Base-by-base conservation (phyloP, 2,113 vertebrate genomes). In the Fulica atra region DNA sequence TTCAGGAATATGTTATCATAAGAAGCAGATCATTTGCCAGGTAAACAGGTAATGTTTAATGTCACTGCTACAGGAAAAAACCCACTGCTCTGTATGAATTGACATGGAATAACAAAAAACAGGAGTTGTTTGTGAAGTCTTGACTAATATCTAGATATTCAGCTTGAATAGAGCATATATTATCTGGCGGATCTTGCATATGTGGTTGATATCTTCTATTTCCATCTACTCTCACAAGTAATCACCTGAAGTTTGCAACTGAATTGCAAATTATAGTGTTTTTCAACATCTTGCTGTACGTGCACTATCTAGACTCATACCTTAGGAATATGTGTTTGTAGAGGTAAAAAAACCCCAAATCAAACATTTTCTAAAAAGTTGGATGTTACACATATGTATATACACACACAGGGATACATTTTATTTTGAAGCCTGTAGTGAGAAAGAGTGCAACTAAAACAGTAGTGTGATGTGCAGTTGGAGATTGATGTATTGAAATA, bases 391-490 rank as follows among this genome's bases (percentile, higher is more conserved):
- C 7, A 16, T 40, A 7, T 16, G 8, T 15, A 14, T 57, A 28
- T 81, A 87, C 79, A 48, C 68, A 56, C 5, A 13, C 7, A 46
- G 11, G 11, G 16, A 48, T 4, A 33, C 1, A 21, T 38, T 71
- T 70, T 31, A 10, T 57, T 88, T 81, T 73, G 59, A 84, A 82
- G 66, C 5, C 16, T 61, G 2, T 57, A 16, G 18, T 46, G 31
- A 53, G 57, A 65, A 76, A 36, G 74, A 26, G 16, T 72, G 33
- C 19, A 57, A 29, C 64, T 77, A 69, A 65, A 61, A 81, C 2
- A 3, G 0, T 1, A 69, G 3, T 54, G 19, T 69, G 35, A 53
- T 57, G 23, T 63, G 42, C 13, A 35, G 1, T 33, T 65, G 50
- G 20, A 83, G 50, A 26, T 6, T 33, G 36, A 76, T 31, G 7